A percentile compares a stretch with the other conserved stretches of the same genome.
phyloP scores from a whole-genome alignment of 2,888 invertebrate genomes.

The Thera britannica region DNA sequence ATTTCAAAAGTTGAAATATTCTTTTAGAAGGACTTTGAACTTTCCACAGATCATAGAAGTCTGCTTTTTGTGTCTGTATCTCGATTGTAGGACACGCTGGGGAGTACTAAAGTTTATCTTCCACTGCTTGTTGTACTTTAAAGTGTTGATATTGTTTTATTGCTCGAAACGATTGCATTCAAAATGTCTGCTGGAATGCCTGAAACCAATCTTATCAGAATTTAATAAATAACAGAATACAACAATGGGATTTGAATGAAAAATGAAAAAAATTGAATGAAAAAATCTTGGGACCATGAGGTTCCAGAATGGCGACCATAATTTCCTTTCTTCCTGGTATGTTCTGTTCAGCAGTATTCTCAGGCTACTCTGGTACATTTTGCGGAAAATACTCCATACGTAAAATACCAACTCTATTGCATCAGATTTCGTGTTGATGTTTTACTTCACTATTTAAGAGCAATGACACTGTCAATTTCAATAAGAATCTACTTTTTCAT shows the following conservation, averaged over 20 bases:
- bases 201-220: neutral
- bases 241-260: too few species aligned
- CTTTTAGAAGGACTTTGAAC: conserved; percentile 15
- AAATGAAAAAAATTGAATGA: too few species aligned
- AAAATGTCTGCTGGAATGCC: neutral
- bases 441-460: neutral
- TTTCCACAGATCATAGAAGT: conserved; percentile 7
- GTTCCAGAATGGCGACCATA: too few species aligned
- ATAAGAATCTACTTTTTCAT: neutral
- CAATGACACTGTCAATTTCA: neutral
- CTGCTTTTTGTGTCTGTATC: conserved; percentile 23
- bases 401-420: too few species aligned
- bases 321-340: too few species aligned
- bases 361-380: too few species aligned
- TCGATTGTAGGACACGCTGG: conserved; percentile 22
- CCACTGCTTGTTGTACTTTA: conserved; percentile 7
- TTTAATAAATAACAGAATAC: too few species aligned
- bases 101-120: conserved; percentile 23
- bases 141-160: neutral
- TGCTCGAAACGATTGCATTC: neutral
- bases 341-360: too few species aligned
- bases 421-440: too few species aligned
- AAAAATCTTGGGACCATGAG: too few species aligned
- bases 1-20: neutral
- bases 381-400: too few species aligned